Conservation (phyloP, 2,888 invertebrate species). For the Nymphalis urticae region DNA sequence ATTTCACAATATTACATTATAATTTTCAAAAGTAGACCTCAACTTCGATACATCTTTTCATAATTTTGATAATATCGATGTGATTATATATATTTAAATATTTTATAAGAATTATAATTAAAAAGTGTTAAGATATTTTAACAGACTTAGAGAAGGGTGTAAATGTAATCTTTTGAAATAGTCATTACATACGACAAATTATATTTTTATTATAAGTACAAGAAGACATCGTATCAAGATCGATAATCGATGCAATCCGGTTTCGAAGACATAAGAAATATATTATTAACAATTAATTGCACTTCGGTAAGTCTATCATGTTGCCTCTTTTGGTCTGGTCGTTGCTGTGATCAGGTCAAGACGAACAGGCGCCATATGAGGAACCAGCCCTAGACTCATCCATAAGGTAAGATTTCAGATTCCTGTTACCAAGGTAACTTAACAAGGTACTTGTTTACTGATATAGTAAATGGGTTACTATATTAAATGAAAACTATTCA, state of each 20-base stretch:
- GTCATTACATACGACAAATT: not conserved
- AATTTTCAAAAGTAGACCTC: too few relatives aligned
- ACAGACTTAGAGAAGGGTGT: too few relatives aligned
- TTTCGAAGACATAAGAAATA: slow-evolving; percentile 3
- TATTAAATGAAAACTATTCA: not conserved
- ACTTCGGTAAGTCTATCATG: not conserved
- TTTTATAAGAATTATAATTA: too few relatives aligned
- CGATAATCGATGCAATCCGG: not conserved
- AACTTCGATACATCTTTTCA: too few relatives aligned
- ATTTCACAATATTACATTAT: too few relatives aligned
- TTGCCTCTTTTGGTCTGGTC: not conserved
- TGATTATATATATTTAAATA: too few relatives aligned
- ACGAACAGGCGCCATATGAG: slow-evolving; percentile 15
- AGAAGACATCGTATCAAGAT: not conserved
- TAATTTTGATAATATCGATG: too few relatives aligned
- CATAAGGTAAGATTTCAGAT: slow-evolving; percentile 19
- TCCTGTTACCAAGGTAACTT: slow-evolving; percentile 11
- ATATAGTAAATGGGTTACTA: not conserved
- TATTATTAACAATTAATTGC: slow-evolving; percentile 2
- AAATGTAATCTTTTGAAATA: not conserved
- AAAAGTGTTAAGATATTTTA: too few relatives aligned
- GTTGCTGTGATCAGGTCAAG: slow-evolving; percentile 21
- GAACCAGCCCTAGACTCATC: slow-evolving; percentile 2
- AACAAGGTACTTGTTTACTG: not conserved
- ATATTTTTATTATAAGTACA: not conserved